Base-by-base conservation (phyloP, 2,797 vertebrate species). In the Dallia pectoralis region DNA sequence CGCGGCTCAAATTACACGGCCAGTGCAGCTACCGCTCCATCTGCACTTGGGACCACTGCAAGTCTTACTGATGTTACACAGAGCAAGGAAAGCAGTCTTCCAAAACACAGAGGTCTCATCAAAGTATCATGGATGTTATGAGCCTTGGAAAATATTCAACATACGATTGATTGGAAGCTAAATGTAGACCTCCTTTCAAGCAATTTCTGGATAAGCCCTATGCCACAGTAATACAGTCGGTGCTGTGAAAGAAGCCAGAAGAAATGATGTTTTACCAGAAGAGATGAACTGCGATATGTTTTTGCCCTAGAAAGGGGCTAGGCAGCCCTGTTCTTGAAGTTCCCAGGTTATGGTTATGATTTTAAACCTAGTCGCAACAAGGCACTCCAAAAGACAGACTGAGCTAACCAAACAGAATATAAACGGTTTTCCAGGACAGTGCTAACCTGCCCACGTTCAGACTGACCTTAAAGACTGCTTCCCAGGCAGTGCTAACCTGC, bases 131-230 rank as follows among this genome's bases (percentile, higher is more conserved):
- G 69, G 64, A 69, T 30, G 18, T 19, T 63, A 27, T 2, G 25
- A 53, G 53, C 67, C 36, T 66, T 74, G 79, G 75, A 74, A 59
- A 49, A n/a, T 32, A 40, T 80, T 74, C 81, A 77, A 71, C n/a
- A 47, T 30, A 27, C 47, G 14, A 76, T 77, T 69, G 81, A 84
- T 82, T 68, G n/a, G 25, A 2, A 12, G 73, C 79, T 80, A 81
- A 82, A 76, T 75, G 80, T 84, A 83, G 79, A 22, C 2, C 32
- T 40, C 71, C 56, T 11, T 36, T 69, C 7, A 12, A 27, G 53
- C 53, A 59, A 44, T 44, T 44, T 44, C 40, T 11, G 40, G 22
- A 59, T 59, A 4, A 12, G 25, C 53, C 62, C 62, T n/a, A 27
- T 27, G 71, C 25, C 30, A 65, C 61, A 48, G n/a, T 40, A 48